Evolutionary conservation across 2,888 invertebrate genomes (phyloP).

Genomic region (Homarus gammarus): DNA sequence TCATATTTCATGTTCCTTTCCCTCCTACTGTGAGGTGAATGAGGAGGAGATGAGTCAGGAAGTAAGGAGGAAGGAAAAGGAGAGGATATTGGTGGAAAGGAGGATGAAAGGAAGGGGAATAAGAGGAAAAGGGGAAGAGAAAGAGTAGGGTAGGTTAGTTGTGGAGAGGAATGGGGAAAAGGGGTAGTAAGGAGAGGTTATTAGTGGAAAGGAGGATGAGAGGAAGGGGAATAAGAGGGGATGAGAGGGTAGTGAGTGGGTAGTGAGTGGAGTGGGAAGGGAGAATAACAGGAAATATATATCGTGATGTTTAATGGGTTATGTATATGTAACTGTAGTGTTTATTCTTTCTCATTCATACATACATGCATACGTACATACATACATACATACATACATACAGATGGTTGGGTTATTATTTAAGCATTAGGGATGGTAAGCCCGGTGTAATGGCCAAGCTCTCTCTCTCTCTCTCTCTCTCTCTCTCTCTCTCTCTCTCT

Average conservation of each 20-base stretch:
- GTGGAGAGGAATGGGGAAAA: too few relatives aligned
- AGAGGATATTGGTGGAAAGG: background rate
- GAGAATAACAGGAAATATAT: background rate
- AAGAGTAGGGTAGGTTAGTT: too few relatives aligned
- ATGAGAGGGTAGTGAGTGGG: too few relatives aligned
- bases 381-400: background rate
- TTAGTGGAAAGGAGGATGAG: background rate
- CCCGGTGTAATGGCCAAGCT: too few relatives aligned
- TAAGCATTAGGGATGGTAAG: background rate
- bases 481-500: too few relatives aligned
- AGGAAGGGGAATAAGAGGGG: background rate
- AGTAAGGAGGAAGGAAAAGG: background rate
- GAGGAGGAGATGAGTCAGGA: too few relatives aligned
- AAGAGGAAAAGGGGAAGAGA: background rate
- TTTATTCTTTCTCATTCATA: background rate
- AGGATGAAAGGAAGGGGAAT: background rate
- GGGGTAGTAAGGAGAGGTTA: background rate
- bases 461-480: conserved; percentile 11
- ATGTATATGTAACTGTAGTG: too few relatives aligned
- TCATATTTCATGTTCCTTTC: too few relatives aligned
- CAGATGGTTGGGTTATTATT: background rate
- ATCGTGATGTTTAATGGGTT: background rate
- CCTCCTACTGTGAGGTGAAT: too few relatives aligned
- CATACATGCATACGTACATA: background rate
- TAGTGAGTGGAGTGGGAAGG: background rate